Base-by-base conservation (phyloP, 2,797 vertebrate species). In the Dicrostonyx torquatus region DNA sequence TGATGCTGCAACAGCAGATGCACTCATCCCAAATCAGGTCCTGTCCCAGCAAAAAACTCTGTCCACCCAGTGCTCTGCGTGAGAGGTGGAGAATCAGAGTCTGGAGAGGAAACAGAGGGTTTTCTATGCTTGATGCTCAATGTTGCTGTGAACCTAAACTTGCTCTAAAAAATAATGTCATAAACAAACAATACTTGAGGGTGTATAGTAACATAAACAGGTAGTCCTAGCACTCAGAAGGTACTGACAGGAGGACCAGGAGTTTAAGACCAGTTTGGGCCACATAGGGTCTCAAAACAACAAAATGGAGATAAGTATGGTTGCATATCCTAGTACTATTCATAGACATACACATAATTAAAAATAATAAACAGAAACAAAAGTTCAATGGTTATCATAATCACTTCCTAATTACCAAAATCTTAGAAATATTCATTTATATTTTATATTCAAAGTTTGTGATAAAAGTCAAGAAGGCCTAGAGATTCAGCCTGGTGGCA, bases 371-470 rank as follows among this genome's bases (percentile, higher is more conserved):
- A 50, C 15, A 48, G 40, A 84, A 37, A 68, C 37, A 70, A 72
- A 91, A 68, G 13, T 31, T 90, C 48, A 87, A 29, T 85, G 70
- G 3, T 87, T 60, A 92, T 40, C 53, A 89, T 75, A 48, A 94
- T 9, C 48, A 90, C 29, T 77, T 94, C 34, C 82, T 70, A 92
- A 88, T 48, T 17, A 62, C 31, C 62, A 80, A 96, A 73, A 96
- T 37, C 92, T 77, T 50, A 45, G 70, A 93, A 88, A 75, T 66
- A 89, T 3, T 89, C 55, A 43, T 40, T 91, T 93, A 53, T 14
- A 87, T 88, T 89, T 91, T 90, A 82, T 68, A 80, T 62, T 95
- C 78, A 94, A 92, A 93, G 40, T 72, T 20, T 77, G 82, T 29
- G 70, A 62, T 90, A 73, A 88, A 89, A 78, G 34, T 68, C 7